phyloP scores from a whole-genome alignment of 2,113 vertebrate genomes.

The Stigmatopora nigra region DNA sequence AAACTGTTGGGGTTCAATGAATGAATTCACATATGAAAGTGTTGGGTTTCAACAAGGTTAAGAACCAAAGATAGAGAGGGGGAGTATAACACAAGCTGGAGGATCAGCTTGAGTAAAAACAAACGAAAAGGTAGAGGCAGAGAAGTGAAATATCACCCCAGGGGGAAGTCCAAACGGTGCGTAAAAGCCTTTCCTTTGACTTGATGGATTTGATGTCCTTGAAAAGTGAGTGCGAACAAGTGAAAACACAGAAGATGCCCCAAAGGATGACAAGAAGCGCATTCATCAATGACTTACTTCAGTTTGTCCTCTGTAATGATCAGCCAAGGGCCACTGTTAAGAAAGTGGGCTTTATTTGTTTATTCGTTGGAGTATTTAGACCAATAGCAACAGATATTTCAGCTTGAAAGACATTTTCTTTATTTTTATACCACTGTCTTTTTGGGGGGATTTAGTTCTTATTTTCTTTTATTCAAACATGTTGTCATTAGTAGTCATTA shows the following conservation, averaged over 20 bases:
- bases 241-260: constrained; percentile 29
- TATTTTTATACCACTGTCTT: no score
- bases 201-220: constrained; percentile 52
- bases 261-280: constrained; percentile 7
- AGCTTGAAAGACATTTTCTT: no score
- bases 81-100: constrained; percentile 28
- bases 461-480: no score
- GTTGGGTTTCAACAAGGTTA: no score
- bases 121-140: constrained; percentile 31
- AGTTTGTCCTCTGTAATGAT: constrained; percentile 2
- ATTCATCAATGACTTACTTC: constrained; percentile 6
- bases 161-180: constrained; percentile 34
- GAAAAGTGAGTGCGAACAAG: constrained; percentile 32
- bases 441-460: no score
- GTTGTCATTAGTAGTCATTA: no score
- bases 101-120: constrained; percentile 3
- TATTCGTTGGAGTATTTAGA: background rate
- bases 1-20: no score
- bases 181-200: constrained; percentile 45
- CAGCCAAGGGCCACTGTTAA: background rate
- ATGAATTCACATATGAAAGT: no score
- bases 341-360: background rate
- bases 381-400: no score
- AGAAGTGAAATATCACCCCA: constrained; percentile 35
- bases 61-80: constrained; percentile 34